Conservation (phyloP, 2,888 invertebrate genomes). For the Arrhopalites spinosus region DNA sequence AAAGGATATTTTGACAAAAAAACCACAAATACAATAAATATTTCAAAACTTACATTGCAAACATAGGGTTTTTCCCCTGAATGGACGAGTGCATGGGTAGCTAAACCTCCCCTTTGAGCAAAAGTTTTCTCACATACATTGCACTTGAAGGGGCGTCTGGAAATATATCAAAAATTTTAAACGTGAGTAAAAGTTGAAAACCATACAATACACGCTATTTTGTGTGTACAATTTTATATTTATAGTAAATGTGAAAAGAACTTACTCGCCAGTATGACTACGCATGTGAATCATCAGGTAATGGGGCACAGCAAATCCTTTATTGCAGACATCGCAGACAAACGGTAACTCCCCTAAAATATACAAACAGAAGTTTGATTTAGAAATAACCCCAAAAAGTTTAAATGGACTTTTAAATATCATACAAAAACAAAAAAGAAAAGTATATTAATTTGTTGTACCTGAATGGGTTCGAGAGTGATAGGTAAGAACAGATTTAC, state of each 20-base stretch:
- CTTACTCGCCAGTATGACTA: slow-evolving; percentile 1
- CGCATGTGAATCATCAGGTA: slow-evolving; percentile 6
- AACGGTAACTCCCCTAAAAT: slow-evolving; percentile 21
- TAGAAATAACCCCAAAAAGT: too few relatives aligned
- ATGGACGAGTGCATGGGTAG: slow-evolving; percentile 52
- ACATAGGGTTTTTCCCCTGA: slow-evolving; percentile 51
- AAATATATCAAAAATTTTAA: too few relatives aligned
- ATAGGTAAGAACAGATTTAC: slow-evolving; percentile 50
- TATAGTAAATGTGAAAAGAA: too few relatives aligned
- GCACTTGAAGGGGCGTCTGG: slow-evolving; percentile 49
- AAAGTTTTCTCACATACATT: slow-evolving; percentile 49
- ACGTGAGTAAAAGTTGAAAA: too few relatives aligned
- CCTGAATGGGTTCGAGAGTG: slow-evolving; percentile 51
- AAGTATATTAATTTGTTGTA: too few relatives aligned
- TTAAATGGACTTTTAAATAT: too few relatives aligned
- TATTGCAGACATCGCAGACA: not conserved
- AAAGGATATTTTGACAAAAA: not conserved
- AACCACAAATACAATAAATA: not conserved
- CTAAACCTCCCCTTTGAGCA: slow-evolving; percentile 51
- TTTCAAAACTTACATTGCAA: slow-evolving; percentile 41
- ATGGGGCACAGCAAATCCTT: not conserved
- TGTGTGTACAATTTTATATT: too few relatives aligned
- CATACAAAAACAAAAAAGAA: too few relatives aligned
- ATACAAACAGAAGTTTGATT: not conserved
- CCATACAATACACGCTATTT: too few relatives aligned